These are phyloP conservation scores for Drosophila kambysellisi DNA, from an alignment of 2,888 invertebrate species.

Conservation along the genomic window DNA sequence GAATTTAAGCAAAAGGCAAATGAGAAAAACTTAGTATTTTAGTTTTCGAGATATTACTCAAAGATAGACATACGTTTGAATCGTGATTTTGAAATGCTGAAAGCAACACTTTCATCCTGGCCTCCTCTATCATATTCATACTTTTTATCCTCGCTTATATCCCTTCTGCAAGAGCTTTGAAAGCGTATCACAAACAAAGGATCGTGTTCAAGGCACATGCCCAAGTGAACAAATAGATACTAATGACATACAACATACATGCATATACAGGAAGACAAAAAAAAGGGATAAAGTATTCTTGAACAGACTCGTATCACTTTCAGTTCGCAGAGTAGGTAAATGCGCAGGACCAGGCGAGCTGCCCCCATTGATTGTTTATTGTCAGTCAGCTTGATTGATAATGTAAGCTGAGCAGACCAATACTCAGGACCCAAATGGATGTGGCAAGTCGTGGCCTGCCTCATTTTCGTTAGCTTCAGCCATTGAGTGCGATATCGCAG, in stretches of 20 bases:
- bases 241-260: constrained; percentile 40
- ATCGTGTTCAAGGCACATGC: constrained; percentile 65
- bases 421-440: constrained; percentile 26
- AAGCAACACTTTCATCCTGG: background rate
- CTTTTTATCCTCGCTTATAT: background rate
- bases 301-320: constrained; percentile 52
- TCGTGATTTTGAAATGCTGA: background rate
- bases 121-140: background rate
- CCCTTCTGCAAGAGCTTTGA: constrained; percentile 6
- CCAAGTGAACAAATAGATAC: constrained; percentile 52
- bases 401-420: constrained; percentile 73
- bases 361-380: constrained; percentile 56
- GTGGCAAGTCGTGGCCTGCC: constrained; percentile 1
- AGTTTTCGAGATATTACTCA: background rate
- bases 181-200: constrained; percentile 61
- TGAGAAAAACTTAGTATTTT: background rate
- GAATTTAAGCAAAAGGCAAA: background rate
- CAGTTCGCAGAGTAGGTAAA: constrained; percentile 58
- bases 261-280: background rate
- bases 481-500: constrained; percentile 51
- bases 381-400: constrained; percentile 78
- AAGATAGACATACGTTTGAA: background rate
- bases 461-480: constrained; percentile 55
- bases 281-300: constrained; percentile 23
- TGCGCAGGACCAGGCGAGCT: constrained; percentile 30